These are phyloP conservation scores for Mellilla xanthometata DNA, from an alignment of 2,888 invertebrate species.

Conservation along the genomic window DNA sequence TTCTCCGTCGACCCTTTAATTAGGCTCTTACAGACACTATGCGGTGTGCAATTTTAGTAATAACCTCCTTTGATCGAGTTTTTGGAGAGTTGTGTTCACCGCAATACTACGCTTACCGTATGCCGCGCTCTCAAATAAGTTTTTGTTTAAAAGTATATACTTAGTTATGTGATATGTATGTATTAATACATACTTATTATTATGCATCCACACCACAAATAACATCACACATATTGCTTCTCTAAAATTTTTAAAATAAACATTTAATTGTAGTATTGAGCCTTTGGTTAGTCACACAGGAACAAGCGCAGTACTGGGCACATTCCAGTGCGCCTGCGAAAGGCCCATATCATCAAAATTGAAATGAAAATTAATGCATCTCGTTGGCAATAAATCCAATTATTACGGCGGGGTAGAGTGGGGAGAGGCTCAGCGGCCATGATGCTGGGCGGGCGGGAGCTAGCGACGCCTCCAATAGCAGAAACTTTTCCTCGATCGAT, in stretches of 20 bases:
- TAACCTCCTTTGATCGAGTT: slow-evolving; percentile 42
- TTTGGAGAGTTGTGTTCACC: slow-evolving; percentile 33
- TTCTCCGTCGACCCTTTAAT: slow-evolving; percentile 62
- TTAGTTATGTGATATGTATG: too few species aligned
- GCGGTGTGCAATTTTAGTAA: slow-evolving; percentile 65
- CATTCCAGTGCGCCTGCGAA: too few species aligned
- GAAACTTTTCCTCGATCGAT: slow-evolving; percentile 68
- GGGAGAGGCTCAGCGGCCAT: slow-evolving; percentile 58
- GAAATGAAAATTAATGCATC: not conserved
- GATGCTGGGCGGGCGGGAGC: slow-evolving; percentile 60
- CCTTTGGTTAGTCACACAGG: too few species aligned
- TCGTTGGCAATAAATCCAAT: slow-evolving; percentile 23
- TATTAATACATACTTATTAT: too few species aligned
- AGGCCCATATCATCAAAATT: too few species aligned
- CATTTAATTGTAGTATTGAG: too few species aligned
- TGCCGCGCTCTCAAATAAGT: slow-evolving; percentile 30
- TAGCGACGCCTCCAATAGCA: slow-evolving; percentile 63
- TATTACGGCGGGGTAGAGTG: slow-evolving; percentile 28
- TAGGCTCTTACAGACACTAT: slow-evolving; percentile 47
- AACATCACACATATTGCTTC: too few species aligned
- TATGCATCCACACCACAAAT: too few species aligned
- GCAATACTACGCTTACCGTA: slow-evolving; percentile 50
- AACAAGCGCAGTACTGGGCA: too few species aligned
- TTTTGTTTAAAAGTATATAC: too few species aligned
- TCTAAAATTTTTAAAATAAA: too few species aligned